Evolutionary conservation across 2,888 invertebrate genomes (phyloP), one percentile per base, ranked within the genome.

Genomic region (Stegana nigrithorax): DNA sequence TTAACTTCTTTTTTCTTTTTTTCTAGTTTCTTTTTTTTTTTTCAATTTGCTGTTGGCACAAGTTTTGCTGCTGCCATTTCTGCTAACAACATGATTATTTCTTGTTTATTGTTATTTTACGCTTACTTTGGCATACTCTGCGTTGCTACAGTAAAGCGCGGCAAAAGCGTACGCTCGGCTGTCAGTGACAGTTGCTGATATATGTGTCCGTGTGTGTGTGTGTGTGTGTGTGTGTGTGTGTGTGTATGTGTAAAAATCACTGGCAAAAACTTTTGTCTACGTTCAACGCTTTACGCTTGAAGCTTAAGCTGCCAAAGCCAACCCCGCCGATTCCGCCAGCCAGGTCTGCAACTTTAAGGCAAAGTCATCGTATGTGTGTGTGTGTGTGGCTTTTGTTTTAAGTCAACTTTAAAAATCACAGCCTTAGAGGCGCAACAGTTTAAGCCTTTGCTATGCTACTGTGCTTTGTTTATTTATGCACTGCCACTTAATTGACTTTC

Each of bases 21-120:
- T 4, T 5, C 7, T 47, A 21, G 5, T 47, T 12, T 4, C 21
- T n/a, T 23, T 19, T 12, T 45, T 21, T 19, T 17, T 21, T n/a
- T 12, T 19, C 17, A 21, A n/a, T n/a, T n/a, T n/a, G n/a, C n/a
- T n/a, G n/a, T n/a, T n/a, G n/a, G n/a, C n/a, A n/a, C n/a, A n/a
- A n/a, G n/a, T n/a, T n/a, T n/a, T 29, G 12, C 17, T 19, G 17
- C 36, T 23, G 55, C 26, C 47, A 45, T 27, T 58, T 51, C 62
- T 62, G 66, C 56, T 62, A 69, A 69, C 74, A 76, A 78, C 78
- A 78, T 73, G 75, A 75, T 78, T 75, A 76, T 71, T 76, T 73
- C 68, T 71, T 75, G 78, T 76, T 75, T 75, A 75, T 75, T 77
- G 73, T 77, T 77, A 77, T 77, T 77, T 77, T 67, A 68, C 78